Conservation (phyloP, 2,113 vertebrate species). For the Myanophis thanlyinensis region DNA sequence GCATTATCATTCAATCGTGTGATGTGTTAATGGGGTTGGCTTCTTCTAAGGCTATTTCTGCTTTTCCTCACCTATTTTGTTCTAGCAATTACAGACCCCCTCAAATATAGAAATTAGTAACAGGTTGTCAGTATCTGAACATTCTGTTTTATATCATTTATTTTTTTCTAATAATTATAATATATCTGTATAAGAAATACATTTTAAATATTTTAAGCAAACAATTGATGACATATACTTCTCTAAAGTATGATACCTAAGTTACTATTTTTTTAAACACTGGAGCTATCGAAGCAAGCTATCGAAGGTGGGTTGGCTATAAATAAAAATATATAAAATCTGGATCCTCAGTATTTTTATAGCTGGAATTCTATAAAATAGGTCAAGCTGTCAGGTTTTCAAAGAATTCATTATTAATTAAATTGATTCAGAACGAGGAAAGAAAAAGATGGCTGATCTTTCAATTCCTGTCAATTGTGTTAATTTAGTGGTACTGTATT, state of each 20-base stretch:
- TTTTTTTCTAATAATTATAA: background rate
- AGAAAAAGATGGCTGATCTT: background rate
- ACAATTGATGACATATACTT: background rate
- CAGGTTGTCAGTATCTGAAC: background rate
- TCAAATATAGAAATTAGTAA: background rate
- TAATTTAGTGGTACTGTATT: background rate
- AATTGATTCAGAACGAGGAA: background rate
- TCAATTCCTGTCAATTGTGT: background rate
- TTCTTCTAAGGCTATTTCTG: background rate
- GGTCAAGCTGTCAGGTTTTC: background rate
- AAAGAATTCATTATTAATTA: background rate
- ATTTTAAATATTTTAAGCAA: background rate
- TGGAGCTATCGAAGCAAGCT: background rate
- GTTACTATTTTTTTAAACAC: background rate
- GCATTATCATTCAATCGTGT: background rate
- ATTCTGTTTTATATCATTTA: background rate
- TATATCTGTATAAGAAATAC: background rate
- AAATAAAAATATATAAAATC: background rate
- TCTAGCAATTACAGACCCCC: background rate
- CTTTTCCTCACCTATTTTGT: background rate
- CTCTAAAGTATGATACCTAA: background rate
- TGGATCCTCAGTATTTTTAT: background rate
- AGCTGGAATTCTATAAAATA: background rate
- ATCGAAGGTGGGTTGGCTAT: background rate
- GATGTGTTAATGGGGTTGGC: background rate